Conservation (phyloP, 2,113 vertebrate genomes). For the Pionites leucogaster region DNA sequence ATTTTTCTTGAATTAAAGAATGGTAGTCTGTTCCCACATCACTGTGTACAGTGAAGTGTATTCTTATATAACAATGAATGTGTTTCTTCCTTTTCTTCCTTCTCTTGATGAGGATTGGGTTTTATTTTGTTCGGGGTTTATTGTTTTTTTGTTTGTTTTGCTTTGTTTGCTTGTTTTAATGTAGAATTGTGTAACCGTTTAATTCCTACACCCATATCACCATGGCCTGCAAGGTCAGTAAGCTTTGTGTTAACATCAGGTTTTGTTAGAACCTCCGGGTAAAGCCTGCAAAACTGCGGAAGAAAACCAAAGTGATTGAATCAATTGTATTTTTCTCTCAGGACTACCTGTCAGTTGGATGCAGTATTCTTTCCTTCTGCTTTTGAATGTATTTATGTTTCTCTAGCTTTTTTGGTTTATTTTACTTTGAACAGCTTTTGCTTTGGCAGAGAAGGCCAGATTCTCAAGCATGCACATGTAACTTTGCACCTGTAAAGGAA, state of each 20-base stretch:
- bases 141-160: neutral
- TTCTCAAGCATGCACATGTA: neutral
- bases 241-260: neutral
- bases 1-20: neutral
- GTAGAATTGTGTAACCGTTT: neutral
- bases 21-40: neutral
- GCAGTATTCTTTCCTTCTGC: neutral
- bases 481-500: neutral
- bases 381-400: neutral
- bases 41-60: neutral
- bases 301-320: neutral
- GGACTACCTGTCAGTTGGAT: neutral
- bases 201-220: neutral
- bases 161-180: neutral
- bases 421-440: neutral
- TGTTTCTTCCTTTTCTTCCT: neutral
- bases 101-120: neutral
- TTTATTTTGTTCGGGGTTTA: neutral
- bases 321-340: neutral
- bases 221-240: neutral
- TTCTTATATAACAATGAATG: neutral
- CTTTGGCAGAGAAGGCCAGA: neutral
- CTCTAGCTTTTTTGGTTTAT: neutral
- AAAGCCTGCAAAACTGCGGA: neutral
- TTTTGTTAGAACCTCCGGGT: neutral